Evolutionary conservation across 2,888 invertebrate species (phyloP), one percentile per base, ranked within the genome.

Genomic region (Trissolcus brochymenae): DNA sequence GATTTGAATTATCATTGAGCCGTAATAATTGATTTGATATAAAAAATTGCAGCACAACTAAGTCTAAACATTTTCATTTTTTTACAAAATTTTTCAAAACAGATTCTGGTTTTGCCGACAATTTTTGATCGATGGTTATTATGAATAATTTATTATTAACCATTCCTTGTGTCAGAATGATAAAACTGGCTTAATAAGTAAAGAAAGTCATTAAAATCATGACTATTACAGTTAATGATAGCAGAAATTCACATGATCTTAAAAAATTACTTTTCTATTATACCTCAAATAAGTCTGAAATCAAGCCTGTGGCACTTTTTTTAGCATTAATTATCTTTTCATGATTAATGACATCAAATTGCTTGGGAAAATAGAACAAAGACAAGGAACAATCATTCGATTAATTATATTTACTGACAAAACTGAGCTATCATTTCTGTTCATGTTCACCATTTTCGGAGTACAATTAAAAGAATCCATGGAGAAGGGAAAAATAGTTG

Each of bases 301-400:
- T 55, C 19, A 40, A 16, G 70, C 56, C 62, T 35, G 21, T 59
- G 64, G 53, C 64, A 57, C 21, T 71, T 57, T 71, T 64, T 41
- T 53, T 51, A 71, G 40, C 43, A 17, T 11, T 64, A 72, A 64
- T 65, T 65, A 43, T 21, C 56, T 56, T 62, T 70, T 25, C 50
- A 35, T 51, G 17, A 60, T 57, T 54, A 57, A 43, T 21, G 25
- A 9, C 25, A 43, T 46, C 54, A 46, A 56, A 70, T 62, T 55
- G 51, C 43, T 13, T 66, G 73, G 56, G 73, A 73, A 73, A 54
- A 49, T 19, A 7, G 25, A 72, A 72, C 56, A 60, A 72, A 55
- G 62, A 56, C 35, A 46, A n/a, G 11, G 49, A 54, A 60, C 25
- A 51, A 60, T 68, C 4, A 51, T 59, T 16, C 1, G 16, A 46